Percentiles rank a stretch among this genome's conserved stretches.
phyloP scores from a whole-genome alignment of 2,113 vertebrate species.

The Ginglymostoma cirratum region DNA sequence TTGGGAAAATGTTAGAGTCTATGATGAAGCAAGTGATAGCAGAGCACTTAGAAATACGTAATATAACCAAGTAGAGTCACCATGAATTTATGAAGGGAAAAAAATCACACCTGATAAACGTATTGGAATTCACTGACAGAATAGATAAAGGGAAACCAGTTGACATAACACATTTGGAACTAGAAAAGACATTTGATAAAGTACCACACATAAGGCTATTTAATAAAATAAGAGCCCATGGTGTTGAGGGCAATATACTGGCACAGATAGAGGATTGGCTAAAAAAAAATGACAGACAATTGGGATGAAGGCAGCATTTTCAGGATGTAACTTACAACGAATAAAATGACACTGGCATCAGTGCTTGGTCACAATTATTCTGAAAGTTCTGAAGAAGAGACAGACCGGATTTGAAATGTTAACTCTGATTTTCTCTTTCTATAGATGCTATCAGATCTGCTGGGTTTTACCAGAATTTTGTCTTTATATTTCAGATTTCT shows the following conservation, averaged over 20 bases:
- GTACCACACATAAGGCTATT: not conserved
- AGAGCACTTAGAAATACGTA: not conserved
- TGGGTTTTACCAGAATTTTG: too few species aligned
- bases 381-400: too few species aligned
- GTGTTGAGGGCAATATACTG: not conserved
- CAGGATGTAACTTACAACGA: too few species aligned
- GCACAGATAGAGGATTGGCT: not conserved
- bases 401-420: too few species aligned
- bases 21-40: not conserved
- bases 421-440: too few species aligned
- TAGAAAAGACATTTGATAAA: not conserved
- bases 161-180: not conserved
- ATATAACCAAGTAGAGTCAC: not conserved
- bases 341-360: too few species aligned
- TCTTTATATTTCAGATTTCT: too few species aligned
- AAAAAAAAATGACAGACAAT: too few species aligned
- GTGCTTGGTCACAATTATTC: too few species aligned
- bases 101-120: not conserved
- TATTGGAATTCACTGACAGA: not conserved
- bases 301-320: too few species aligned
- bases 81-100: not conserved
- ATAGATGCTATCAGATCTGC: too few species aligned
- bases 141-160: not conserved
- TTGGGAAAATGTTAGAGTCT: not conserved
- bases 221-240: not conserved